Evolutionary conservation across 2,888 invertebrate species (phyloP).

Genomic region (Coelogynopora nodosa): DNA sequence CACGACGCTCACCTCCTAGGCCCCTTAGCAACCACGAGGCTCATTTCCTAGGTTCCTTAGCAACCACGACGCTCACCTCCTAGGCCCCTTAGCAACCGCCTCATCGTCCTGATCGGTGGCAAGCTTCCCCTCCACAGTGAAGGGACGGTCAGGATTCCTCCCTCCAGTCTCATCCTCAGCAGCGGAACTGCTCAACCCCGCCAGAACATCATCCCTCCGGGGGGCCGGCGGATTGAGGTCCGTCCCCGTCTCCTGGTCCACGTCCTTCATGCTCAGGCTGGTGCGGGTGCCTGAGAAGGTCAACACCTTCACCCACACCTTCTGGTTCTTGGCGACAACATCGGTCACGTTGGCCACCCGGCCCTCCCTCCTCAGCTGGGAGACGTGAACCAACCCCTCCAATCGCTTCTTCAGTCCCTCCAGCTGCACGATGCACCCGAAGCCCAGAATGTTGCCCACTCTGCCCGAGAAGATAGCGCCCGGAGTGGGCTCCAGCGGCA

Average conservation of each 20-base stretch:
- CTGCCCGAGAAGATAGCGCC: slow-evolving; percentile 81
- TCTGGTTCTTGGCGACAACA: slow-evolving; percentile 81
- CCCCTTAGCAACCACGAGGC: slow-evolving; percentile 62
- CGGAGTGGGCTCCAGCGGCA: slow-evolving; percentile 62
- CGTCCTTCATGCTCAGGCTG: slow-evolving; percentile 93
- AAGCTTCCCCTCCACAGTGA: slow-evolving; percentile 64
- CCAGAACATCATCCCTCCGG: neutral
- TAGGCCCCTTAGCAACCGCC: slow-evolving; percentile 65
- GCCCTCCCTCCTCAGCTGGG: slow-evolving; percentile 79
- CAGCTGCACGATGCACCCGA: slow-evolving; percentile 93
- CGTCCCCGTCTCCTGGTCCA: slow-evolving; percentile 86
- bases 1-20: slow-evolving; percentile 70
- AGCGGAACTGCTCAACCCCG: neutral
- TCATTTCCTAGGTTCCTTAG: too few species aligned
- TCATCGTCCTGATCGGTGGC: slow-evolving; percentile 73
- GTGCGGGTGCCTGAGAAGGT: slow-evolving; percentile 89
- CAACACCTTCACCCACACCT: slow-evolving; percentile 74
- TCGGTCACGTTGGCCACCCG: slow-evolving; percentile 88
- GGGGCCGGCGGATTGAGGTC: slow-evolving; percentile 66
- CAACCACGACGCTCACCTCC: too few species aligned
- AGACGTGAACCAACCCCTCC: slow-evolving; percentile 96
- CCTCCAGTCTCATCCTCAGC: slow-evolving; percentile 44
- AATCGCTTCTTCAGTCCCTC: slow-evolving; percentile 80
- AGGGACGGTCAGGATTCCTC: slow-evolving; percentile 87
- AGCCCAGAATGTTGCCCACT: slow-evolving; percentile 91